Percentiles rank a stretch among this genome's conserved stretches.
Evolutionary conservation across 2,888 invertebrate species (phyloP).

Genomic region (Aphidius colemani): DNA sequence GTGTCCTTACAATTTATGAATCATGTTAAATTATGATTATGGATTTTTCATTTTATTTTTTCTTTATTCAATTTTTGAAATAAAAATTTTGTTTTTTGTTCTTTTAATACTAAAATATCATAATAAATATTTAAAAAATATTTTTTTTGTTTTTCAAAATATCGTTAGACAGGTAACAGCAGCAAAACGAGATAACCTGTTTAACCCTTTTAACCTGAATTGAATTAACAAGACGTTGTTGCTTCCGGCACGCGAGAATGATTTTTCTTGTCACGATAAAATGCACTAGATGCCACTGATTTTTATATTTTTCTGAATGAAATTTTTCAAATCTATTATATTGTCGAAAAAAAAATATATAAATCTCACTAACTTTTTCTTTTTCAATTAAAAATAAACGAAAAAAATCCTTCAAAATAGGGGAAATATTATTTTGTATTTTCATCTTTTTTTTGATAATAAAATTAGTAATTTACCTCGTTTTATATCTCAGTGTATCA

Average conservation of each 20-base stretch:
- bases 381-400: background rate
- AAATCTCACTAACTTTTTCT: background rate
- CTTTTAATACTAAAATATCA: no score
- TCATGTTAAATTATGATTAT: no score
- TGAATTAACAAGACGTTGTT: conserved; percentile 31
- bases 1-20: no score
- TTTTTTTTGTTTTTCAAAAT: background rate
- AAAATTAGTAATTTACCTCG: conserved; percentile 42
- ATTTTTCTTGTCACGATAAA: conserved; percentile 25
- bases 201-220: conserved; percentile 34
- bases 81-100: no score
- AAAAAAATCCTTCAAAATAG: background rate
- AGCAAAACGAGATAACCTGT: conserved; percentile 32
- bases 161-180: conserved; percentile 25
- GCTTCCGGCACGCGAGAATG: conserved; percentile 35
- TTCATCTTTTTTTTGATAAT: background rate
- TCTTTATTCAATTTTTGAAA: no score
- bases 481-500: conserved; percentile 53
- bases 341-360: background rate
- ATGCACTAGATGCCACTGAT: conserved; percentile 26
- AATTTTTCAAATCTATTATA: background rate
- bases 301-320: background rate
- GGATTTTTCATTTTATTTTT: no score
- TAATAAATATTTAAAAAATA: no score
- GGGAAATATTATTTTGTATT: background rate